Conservation (phyloP, 2,797 vertebrate species). For the Danio jaintianensis region DNA sequence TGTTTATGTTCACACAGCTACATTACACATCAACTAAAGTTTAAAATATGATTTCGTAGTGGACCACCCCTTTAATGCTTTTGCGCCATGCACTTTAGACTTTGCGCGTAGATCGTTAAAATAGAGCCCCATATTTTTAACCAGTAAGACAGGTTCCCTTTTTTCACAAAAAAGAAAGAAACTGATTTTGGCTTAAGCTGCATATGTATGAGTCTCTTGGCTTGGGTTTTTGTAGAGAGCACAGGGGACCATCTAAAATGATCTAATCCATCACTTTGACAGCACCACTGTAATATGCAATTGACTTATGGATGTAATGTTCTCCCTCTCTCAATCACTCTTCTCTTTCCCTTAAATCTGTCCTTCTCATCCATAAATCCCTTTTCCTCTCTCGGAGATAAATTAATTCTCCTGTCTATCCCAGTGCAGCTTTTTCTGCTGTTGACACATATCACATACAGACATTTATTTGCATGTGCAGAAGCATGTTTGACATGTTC, state of each 20-base stretch:
- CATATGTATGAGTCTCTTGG: constrained; percentile 15
- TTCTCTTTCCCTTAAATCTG: not conserved
- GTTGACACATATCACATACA: not conserved
- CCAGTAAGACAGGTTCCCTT: not conserved
- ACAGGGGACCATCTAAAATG: constrained; percentile 53
- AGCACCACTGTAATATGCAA: constrained; percentile 38
- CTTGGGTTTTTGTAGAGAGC: constrained; percentile 1
- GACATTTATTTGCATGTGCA: not conserved
- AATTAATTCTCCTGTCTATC: constrained; percentile 9
- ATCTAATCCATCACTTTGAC: constrained; percentile 67
- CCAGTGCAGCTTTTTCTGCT: constrained; percentile 11
- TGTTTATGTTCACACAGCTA: too few species aligned
- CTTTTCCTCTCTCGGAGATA: constrained; percentile 19
- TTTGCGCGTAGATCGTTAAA: too few species aligned
- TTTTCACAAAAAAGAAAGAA: constrained; percentile 24
- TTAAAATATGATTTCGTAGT: too few species aligned
- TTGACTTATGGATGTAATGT: constrained; percentile 3
- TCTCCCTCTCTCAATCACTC: constrained; percentile 47
- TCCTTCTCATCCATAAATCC: constrained; percentile 5
- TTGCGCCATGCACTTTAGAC: too few species aligned
- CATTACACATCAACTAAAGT: too few species aligned
- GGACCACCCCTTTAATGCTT: too few species aligned
- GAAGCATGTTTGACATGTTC: not conserved
- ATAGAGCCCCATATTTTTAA: too few species aligned
- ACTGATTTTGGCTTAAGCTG: not conserved